Evolutionary conservation across 2,888 invertebrate species (phyloP), one percentile per base, ranked within the genome.

Genomic region (Lasioglossum malachurum): DNA sequence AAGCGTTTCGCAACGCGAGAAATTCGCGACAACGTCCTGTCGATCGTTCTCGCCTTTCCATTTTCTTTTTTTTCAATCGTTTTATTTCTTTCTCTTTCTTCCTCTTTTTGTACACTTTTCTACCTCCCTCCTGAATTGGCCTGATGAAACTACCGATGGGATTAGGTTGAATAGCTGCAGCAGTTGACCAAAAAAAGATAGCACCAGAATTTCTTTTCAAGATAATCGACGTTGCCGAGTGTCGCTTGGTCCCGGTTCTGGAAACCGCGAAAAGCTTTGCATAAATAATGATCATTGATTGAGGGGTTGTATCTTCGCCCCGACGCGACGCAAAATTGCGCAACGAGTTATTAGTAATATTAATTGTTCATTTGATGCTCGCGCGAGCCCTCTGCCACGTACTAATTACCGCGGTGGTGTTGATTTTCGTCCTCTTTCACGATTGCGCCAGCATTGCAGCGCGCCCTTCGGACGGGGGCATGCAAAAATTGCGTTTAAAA

Each of bases 261-360:
- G 23, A 23, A 69, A 38, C 12, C 4, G 38, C 23, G 35, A 69
- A 69, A 69, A 69, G 4, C 57, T 69, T 19, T 69, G 31, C 38
- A 46, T 57, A 46, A 44, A 80, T 80, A 67, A 75, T 80, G 60
- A 49, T 46, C 4, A 0, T 35, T 31, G 31, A 31, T 31, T 31
- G 31, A 31, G 31, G 31, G 31, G 31, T 23, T 19, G 27, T 35
- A 35, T 69, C 14, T 53, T 53, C 38, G 27, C 16, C 16, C 5
- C 53, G 10, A 31, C 46, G 49, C 53, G 10, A 31, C 46, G 49
- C 10, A 69, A 77, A 69, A 69, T 77, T 16, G 57, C 38, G 46
- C 44, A 80, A 82, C 53, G 23, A 57, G 53, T 69, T 27, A 4
- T 23, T 49, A 77, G 38, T 23, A 46, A n/a, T 57, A 44, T 77